Percentiles rank a stretch among this genome's conserved stretches.
These are phyloP conservation scores for Etheostoma perlongum DNA, from an alignment of 2,797 vertebrate species.

Conservation along the genomic window DNA sequence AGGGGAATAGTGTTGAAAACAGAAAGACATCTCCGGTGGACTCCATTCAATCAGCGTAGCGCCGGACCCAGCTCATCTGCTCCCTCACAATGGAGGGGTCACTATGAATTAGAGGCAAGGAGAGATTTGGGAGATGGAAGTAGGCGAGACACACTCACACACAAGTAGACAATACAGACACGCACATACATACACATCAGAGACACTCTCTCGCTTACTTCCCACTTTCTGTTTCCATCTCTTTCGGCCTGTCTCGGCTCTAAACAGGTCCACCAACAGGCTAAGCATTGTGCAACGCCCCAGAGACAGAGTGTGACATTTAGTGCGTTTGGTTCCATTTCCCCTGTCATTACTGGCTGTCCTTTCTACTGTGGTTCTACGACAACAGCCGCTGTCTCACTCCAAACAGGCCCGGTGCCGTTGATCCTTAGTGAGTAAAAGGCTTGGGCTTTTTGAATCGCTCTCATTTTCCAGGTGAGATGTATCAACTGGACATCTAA, in stretches of 20 bases:
- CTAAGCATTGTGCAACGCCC: conserved; percentile 63
- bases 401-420: conserved; percentile 58
- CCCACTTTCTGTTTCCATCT: conserved; percentile 49
- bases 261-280: conserved; percentile 66
- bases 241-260: conserved; percentile 50
- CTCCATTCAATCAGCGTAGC: conserved; percentile 79
- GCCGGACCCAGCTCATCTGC: conserved; percentile 75
- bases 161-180: conserved; percentile 42
- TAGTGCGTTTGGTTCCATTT: conserved; percentile 69
- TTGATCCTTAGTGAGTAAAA: conserved; percentile 53
- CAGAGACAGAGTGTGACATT: conserved; percentile 73
- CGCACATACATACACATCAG: conserved; percentile 28
- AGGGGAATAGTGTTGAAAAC: conserved; percentile 79
- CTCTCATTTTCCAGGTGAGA: conserved; percentile 43
- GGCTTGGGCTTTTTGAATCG: conserved; percentile 33
- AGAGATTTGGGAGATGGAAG: conserved; percentile 73
- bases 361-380: conserved; percentile 56
- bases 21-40: conserved; percentile 73
- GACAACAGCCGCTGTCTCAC: conserved; percentile 62
- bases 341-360: conserved; percentile 71
- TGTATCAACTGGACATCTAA: conserved; percentile 40
- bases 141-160: conserved; percentile 43
- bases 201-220: conserved; percentile 45
- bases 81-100: conserved; percentile 79
- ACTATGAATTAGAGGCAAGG: conserved; percentile 76